Conservation (phyloP, 1,140 invertebrate genomes). For the Dinothrombium tinctorium region DNA sequence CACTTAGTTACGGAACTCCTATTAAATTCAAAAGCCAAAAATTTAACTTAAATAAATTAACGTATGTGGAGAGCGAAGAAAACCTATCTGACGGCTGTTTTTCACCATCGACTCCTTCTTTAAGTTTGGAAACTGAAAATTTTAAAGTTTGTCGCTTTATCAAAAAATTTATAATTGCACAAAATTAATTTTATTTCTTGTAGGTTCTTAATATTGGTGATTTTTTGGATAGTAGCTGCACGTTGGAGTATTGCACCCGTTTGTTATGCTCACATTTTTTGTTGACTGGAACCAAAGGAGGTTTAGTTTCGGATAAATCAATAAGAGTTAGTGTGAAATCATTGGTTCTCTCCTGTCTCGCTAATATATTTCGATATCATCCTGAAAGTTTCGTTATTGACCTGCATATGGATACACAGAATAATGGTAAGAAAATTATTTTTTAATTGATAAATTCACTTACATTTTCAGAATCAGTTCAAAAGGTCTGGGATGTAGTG, state of each 20-base stretch:
- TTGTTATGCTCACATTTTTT: slow-evolving; percentile 48
- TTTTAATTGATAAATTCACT: neutral
- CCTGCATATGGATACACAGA: slow-evolving; percentile 18
- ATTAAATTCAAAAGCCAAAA: no score
- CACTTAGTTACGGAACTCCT: no score
- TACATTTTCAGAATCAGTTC: slow-evolving; percentile 13
- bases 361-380: slow-evolving; percentile 37
- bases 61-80: no score
- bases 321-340: slow-evolving; percentile 62
- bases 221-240: slow-evolving; percentile 33
- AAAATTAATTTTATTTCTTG: no score
- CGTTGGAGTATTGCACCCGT: slow-evolving; percentile 45
- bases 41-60: no score
- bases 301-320: slow-evolving; percentile 33
- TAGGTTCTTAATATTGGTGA: slow-evolving; percentile 31
- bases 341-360: slow-evolving; percentile 45
- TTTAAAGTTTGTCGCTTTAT: no score
- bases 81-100: no score
- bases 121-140: no score
- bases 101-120: no score
- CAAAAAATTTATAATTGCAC: no score
- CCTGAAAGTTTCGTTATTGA: slow-evolving; percentile 39
- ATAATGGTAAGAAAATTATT: neutral
- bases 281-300: slow-evolving; percentile 32
- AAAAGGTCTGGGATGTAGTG: slow-evolving; percentile 38